These are phyloP conservation scores for Leptinotarsa juncta DNA, from an alignment of 2,888 invertebrate species.

Conservation along the genomic window DNA sequence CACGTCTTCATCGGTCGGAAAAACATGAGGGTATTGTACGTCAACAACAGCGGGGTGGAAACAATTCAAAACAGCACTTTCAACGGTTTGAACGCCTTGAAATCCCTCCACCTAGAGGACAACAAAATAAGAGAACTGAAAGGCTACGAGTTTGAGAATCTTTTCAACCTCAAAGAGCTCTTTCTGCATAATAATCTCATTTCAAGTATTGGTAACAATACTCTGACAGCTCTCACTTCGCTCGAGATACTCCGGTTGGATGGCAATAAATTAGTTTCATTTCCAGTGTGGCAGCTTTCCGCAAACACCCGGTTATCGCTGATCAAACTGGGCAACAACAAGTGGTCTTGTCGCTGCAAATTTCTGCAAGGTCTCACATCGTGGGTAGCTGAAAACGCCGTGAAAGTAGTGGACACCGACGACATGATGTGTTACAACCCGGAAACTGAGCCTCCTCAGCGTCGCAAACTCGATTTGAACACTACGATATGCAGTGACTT, in stretches of 20 bases:
- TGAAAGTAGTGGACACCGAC: slow-evolving; percentile 81
- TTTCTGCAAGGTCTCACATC: slow-evolving; percentile 86
- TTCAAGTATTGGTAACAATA: slow-evolving; percentile 81
- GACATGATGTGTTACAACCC: slow-evolving; percentile 86
- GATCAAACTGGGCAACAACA: slow-evolving; percentile 83
- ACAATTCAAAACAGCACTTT: slow-evolving; percentile 92
- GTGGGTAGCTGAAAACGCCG: slow-evolving; percentile 84
- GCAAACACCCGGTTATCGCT: slow-evolving; percentile 78
- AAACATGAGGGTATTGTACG: slow-evolving; percentile 86
- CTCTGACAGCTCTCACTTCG: slow-evolving; percentile 81
- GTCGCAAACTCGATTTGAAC: slow-evolving; percentile 85
- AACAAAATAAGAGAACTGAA: slow-evolving; percentile 83
- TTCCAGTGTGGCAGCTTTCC: slow-evolving; percentile 83
- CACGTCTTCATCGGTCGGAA: slow-evolving; percentile 92
- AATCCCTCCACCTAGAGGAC: slow-evolving; percentile 85
- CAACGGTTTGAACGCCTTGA: slow-evolving; percentile 83
- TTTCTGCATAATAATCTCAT: slow-evolving; percentile 89
- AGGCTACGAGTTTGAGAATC: slow-evolving; percentile 87
- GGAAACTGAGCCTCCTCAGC: slow-evolving; percentile 79
- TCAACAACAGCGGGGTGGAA: slow-evolving; percentile 87
- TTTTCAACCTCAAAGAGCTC: slow-evolving; percentile 82
- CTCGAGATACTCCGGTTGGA: slow-evolving; percentile 84
- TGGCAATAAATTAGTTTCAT: slow-evolving; percentile 84
- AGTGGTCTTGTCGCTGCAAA: slow-evolving; percentile 92
- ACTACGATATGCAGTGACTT: slow-evolving; percentile 89